Evolutionary conservation across 2,888 invertebrate species (phyloP), one percentile per base, ranked within the genome.

Genomic region (Flexamia atlantica): DNA sequence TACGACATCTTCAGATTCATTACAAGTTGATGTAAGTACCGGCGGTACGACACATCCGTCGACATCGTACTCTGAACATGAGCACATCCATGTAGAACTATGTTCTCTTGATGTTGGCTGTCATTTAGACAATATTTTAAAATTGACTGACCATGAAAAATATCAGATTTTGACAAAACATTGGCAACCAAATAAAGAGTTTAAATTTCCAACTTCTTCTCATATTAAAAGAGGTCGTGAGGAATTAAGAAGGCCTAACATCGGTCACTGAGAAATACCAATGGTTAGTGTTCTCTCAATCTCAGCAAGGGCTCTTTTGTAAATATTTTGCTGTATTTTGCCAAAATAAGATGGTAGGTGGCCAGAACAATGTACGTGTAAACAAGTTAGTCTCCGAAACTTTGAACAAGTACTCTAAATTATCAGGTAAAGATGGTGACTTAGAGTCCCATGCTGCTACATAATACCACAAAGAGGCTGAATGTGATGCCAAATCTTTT

Each of bases 291-390:
- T 68, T 42, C 42, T 74, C 74, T 4, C 20, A 74, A 42, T 3
- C 14, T n/a, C 10, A 74, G 23, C 40, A 74, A 74, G 42, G 74
- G 2, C 42, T 74, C 20, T 74, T 74, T 36, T 74, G 74, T 40
- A 74, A 74, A 14, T 74, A 36, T n/a, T 74, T 40, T 42, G 36
- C 74, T 3, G 42, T 74, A 23, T 74, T 74, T 74, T 74, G 42
- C 20, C 23, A 40, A 23, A 1, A 42, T 4, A 74, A 1, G 1
- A 7, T 74, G 23, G 74, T 14, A 1, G 74, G 42, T 20, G 74
- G 42, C 2, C 20, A 40, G 42, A 20, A 42, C 10, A 74, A 20
- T 14, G 74, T 74, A 3, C 40, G 9, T 3, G 7, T 74, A 4
- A 46, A 74, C 40, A 74, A 40, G 20, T 23, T 74, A 12, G 74